These are phyloP conservation scores for Sylvietta virens DNA, from an alignment of 2,113 vertebrate genomes.

Conservation along the genomic window DNA sequence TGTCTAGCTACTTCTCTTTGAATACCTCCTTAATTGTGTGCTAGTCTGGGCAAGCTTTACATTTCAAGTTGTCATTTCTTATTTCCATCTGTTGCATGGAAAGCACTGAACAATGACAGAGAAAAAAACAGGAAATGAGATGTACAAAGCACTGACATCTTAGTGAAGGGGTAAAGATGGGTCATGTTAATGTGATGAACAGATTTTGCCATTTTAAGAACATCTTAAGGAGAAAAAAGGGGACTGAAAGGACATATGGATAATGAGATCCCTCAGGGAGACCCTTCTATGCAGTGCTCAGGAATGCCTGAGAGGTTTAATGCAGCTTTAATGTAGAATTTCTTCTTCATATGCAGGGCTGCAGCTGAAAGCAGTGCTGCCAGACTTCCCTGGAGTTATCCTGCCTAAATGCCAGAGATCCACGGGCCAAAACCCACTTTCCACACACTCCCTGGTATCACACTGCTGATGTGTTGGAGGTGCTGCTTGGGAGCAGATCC, in stretches of 20 bases:
- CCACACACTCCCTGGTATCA: fast-evolving
- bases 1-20: conserved; percentile 17
- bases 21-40: conserved; percentile 43
- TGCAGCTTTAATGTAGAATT: background rate
- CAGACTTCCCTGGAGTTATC: background rate
- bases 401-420: background rate
- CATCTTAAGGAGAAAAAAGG: background rate
- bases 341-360: background rate
- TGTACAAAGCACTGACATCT: background rate
- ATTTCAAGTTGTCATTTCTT: conserved; percentile 37
- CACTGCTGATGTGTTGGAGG: background rate
- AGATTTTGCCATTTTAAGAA: background rate
- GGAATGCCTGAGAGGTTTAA: background rate
- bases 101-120: background rate
- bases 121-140: background rate
- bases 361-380: background rate
- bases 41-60: background rate
- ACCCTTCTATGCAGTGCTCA: background rate
- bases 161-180: background rate
- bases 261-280: background rate
- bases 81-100: conserved; percentile 44
- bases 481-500: background rate
- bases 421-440: background rate
- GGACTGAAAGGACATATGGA: background rate
- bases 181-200: background rate